Evolutionary conservation across 2,797 vertebrate species (phyloP).

Genomic region (Chrosomus eos): DNA sequence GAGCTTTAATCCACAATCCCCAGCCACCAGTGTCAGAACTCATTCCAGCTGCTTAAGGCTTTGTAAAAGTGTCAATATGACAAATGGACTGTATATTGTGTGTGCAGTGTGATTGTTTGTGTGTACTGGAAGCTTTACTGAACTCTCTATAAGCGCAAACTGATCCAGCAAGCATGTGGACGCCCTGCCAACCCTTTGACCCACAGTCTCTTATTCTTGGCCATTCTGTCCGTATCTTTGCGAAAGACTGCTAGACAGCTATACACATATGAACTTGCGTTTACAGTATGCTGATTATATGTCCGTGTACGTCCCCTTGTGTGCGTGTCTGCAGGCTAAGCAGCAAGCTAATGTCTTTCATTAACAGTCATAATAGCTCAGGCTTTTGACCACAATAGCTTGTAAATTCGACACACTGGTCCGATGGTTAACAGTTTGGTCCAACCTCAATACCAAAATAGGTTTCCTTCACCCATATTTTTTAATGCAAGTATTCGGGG

Average conservation of each 20-base stretch:
- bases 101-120: constrained; percentile 39
- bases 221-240: background rate
- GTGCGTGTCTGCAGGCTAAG: constrained; percentile 40
- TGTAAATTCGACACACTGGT: constrained; percentile 44
- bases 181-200: constrained; percentile 29
- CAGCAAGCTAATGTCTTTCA: constrained; percentile 32
- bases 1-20: constrained; percentile 62
- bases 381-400: constrained; percentile 47
- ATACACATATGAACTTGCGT: background rate
- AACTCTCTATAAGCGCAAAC: constrained; percentile 15
- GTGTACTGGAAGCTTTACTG: constrained; percentile 29
- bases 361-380: constrained; percentile 36
- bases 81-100: constrained; percentile 16
- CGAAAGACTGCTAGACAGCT: background rate
- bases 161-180: constrained; percentile 35
- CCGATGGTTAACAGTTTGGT: constrained; percentile 43
- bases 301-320: constrained; percentile 5
- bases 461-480: constrained; percentile 23
- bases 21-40: constrained; percentile 71
- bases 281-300: background rate
- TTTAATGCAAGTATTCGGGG: constrained; percentile 23
- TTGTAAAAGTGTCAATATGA: constrained; percentile 42
- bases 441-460: constrained; percentile 41
- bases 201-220: constrained; percentile 36
- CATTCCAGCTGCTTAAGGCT: constrained; percentile 61